Evolutionary conservation across 1,140 invertebrate species (phyloP).

Genomic region (Gonioctena quinquepunctata): DNA sequence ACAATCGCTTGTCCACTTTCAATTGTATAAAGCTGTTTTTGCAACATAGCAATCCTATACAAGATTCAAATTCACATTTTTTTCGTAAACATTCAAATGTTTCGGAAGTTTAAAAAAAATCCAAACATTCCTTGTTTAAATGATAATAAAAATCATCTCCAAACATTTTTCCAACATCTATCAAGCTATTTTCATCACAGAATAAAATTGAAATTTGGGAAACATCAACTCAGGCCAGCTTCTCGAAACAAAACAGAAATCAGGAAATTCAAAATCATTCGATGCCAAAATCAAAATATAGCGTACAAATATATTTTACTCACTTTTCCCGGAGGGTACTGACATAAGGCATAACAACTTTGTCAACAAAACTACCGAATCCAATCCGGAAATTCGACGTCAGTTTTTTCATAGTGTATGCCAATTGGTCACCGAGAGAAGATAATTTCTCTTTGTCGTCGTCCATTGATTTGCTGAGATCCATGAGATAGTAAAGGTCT

Average conservation of each 20-base stretch:
- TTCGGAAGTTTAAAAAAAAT: too few relatives aligned
- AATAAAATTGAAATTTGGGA: too few relatives aligned
- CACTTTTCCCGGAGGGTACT: conserved; percentile 62
- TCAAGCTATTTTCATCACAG: too few relatives aligned
- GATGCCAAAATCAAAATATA: neutral
- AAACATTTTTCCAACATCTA: too few relatives aligned
- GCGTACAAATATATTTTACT: conserved; percentile 49
- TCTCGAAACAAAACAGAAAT: neutral
- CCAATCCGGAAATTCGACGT: conserved; percentile 82
- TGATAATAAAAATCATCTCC: too few relatives aligned
- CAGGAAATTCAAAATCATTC: neutral
- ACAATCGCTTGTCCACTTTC: too few relatives aligned
- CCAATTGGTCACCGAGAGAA: conserved; percentile 67
- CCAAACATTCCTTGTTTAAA: too few relatives aligned
- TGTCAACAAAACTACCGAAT: conserved; percentile 90
- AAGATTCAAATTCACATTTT: too few relatives aligned
- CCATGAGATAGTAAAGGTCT: conserved; percentile 88
- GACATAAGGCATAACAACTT: conserved; percentile 80
- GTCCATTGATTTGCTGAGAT: conserved; percentile 80
- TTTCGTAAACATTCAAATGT: too few relatives aligned
- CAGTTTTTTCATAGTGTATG: conserved; percentile 70
- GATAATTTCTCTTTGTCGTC: conserved; percentile 71
- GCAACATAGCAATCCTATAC: too few relatives aligned
- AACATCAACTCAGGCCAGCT: too few relatives aligned
- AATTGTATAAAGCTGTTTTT: too few relatives aligned